Evolutionary conservation across 1,140 invertebrate species (phyloP).

Genomic region (Andrena cerasifolii): DNA sequence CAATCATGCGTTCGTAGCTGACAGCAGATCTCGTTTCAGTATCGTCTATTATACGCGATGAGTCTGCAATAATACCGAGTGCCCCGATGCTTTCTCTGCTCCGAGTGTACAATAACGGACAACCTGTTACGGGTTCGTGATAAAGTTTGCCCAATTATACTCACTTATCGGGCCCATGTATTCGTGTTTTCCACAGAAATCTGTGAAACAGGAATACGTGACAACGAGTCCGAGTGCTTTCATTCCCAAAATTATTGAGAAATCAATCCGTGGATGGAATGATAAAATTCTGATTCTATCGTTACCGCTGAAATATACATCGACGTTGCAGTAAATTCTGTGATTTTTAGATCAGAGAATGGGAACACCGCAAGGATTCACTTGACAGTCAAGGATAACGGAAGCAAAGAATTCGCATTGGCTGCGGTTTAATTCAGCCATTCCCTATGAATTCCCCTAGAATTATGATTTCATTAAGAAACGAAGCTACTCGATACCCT

Average conservation of each 20-base stretch:
- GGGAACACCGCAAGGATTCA: neutral
- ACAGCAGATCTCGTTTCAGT: constrained; percentile 55
- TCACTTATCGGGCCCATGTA: too few relatives aligned
- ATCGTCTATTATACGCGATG: constrained; percentile 51
- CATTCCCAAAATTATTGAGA: too few relatives aligned
- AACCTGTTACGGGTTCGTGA: constrained; percentile 57
- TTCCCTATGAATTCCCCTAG: neutral
- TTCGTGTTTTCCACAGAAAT: too few relatives aligned
- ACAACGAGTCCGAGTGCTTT: too few relatives aligned
- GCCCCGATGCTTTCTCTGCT: constrained; percentile 37
- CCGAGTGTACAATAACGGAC: constrained; percentile 53
- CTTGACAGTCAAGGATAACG: neutral
- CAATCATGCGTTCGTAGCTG: constrained; percentile 41
- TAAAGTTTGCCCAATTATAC: too few relatives aligned
- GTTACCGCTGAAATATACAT: neutral
- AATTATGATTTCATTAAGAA: constrained; percentile 52
- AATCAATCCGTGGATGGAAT: too few relatives aligned
- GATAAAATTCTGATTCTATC: too few relatives aligned
- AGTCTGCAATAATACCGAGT: constrained; percentile 65
- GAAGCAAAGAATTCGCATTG: neutral
- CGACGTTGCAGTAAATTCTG: too few relatives aligned
- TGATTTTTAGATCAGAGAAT: neutral
- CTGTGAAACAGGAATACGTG: too few relatives aligned
- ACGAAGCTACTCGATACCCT: constrained; percentile 15
- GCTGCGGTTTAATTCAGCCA: neutral